These are phyloP conservation scores for Oscheius sp. DNA, from an alignment of 2,888 invertebrate genomes.

Conservation along the genomic window DNA sequence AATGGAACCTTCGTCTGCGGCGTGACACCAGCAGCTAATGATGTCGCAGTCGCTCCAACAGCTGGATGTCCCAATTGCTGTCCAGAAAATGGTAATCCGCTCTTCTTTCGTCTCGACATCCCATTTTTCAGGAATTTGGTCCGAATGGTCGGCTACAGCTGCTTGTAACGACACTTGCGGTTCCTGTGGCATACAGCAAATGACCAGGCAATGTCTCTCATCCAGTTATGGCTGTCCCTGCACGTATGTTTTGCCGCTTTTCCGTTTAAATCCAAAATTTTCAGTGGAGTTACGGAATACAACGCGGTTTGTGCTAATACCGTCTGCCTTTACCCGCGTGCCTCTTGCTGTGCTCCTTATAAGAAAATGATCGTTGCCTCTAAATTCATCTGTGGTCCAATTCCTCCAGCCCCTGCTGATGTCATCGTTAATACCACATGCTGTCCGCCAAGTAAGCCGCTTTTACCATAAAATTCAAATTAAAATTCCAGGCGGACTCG, in stretches of 20 bases:
- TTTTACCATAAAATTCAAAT: neutral
- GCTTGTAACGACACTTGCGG: conserved; percentile 61
- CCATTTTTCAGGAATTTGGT: conserved; percentile 47
- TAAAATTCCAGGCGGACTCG: conserved; percentile 43
- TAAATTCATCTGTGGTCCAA: conserved; percentile 46
- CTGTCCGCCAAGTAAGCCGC: conserved; percentile 45
- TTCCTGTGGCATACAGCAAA: conserved; percentile 46
- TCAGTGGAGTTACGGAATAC: conserved; percentile 40
- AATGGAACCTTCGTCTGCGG: conserved; percentile 16
- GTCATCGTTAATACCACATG: conserved; percentile 47
- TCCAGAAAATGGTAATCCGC: neutral
- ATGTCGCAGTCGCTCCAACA: neutral
- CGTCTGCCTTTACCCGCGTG: conserved; percentile 53
- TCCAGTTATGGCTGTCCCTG: conserved; percentile 56
- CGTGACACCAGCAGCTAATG: neutral
- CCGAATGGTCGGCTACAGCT: conserved; percentile 49
- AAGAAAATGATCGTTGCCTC: neutral
- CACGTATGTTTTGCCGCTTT: conserved; percentile 41
- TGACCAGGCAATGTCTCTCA: conserved; percentile 53
- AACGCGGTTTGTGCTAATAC: conserved; percentile 34
- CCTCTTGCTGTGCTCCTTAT: conserved; percentile 48
- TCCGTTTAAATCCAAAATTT: conserved; percentile 7
- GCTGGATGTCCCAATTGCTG: neutral
- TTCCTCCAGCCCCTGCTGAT: conserved; percentile 38
- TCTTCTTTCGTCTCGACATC: neutral